Percentiles rank a stretch among this genome's conserved stretches.
Conservation (phyloP, 2,888 invertebrate species). For the Bugula neritina region DNA sequence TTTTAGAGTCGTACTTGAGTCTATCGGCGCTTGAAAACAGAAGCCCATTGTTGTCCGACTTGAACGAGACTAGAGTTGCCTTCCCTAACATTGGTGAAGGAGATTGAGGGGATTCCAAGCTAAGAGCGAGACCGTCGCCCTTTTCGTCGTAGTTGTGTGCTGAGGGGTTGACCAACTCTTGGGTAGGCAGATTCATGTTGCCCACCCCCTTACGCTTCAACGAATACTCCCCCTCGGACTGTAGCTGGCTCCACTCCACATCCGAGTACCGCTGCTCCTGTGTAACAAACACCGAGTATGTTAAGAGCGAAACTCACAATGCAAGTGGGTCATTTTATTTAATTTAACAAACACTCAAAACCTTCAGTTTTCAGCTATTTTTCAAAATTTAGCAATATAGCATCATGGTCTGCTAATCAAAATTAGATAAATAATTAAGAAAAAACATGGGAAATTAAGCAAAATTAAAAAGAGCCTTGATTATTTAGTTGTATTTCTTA, state of each 20-base stretch:
- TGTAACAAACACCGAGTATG: no score
- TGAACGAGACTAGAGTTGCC: neutral
- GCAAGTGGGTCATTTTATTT: no score
- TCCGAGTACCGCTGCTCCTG: neutral
- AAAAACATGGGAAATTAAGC: no score
- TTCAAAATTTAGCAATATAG: no score
- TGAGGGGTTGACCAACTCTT: neutral
- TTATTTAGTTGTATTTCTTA: no score
- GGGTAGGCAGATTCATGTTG: neutral
- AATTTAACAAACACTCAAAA: no score
- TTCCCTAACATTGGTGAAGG: neutral
- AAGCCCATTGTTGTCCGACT: neutral
- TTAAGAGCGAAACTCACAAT: no score
- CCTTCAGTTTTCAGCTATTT: no score
- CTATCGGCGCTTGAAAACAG: neutral
- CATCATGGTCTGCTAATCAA: no score
- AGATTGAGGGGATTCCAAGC: neutral
- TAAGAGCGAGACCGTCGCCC: neutral
- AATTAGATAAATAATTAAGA: no score
- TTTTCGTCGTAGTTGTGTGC: neutral
- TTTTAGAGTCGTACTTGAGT: neutral
- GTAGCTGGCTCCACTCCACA: conserved; percentile 12
- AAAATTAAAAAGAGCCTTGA: no score
- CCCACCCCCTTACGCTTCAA: neutral
- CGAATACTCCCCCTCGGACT: neutral